Base-by-base conservation (phyloP, 1,140 invertebrate genomes). In the Zaprionus ornatus region DNA sequence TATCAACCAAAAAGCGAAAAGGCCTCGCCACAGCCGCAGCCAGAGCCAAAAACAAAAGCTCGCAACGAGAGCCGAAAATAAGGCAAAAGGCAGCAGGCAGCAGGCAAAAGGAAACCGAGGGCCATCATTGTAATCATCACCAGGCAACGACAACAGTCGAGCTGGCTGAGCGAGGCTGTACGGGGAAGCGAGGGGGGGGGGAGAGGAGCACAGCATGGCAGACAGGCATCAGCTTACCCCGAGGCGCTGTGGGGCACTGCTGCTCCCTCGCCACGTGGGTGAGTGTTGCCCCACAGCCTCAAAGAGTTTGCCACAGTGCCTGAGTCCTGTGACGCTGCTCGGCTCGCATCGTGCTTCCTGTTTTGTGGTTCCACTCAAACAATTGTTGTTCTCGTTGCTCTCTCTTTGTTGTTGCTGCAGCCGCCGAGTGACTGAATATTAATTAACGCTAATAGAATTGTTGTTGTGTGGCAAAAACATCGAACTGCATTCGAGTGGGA, bases 71-170 rank as follows among this genome's bases (percentile, higher is more conserved):
- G 70, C 62, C 68, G 67, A 74, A 87, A 84, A 87, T 76, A 88
- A 84, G 45, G 45, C 45, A 50, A 50, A 50, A 50, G 21, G 82
- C 77, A 81, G 76, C 78, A 75, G 15, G 81, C 77, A 79, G 75
- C 79, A 76, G 70, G 50, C 60, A 69, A 73, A 90, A 90, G 85
- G 85, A 77, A 85, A 80, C 81, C 78, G 79, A 78, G 78, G 77
- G 72, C 85, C 85, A 88, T 88, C 85, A 88, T 85, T 90, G 85
- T 90, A 88, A 88, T 88, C 85, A 88, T 88, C 85, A 88, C 85
- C 85, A 88, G 84, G 68, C 66, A 86, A 79, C 74, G 66, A 69
- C 81, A 79, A 71, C 63, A 42, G 15, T 64, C 42, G 57, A 62
- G 79, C 75, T 71, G 19, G 57, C 35, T 35, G 21, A 40, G 63